Evolutionary conservation across 2,888 invertebrate genomes (phyloP).

Genomic region (Muschampia plurimacula): DNA sequence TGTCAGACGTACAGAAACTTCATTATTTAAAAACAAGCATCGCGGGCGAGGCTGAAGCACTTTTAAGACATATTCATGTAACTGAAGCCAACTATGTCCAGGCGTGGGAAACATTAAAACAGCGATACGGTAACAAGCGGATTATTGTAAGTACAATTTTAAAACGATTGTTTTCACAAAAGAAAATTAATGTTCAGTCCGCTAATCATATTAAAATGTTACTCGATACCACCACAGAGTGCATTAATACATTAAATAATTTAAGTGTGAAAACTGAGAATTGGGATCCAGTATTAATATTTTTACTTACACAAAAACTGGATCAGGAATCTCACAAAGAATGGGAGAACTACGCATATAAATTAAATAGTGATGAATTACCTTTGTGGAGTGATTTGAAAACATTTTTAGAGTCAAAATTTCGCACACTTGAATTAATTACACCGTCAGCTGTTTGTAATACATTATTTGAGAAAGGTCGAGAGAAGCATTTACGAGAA

Average conservation of each 20-base stretch:
- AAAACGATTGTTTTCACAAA: background rate
- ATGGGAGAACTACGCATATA: constrained; percentile 37
- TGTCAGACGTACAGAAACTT: constrained; percentile 32
- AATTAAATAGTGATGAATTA: constrained; percentile 31
- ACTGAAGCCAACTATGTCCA: constrained; percentile 29
- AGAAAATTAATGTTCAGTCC: constrained; percentile 9
- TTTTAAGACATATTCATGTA: constrained; percentile 31
- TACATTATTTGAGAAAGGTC: background rate
- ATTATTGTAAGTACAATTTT: constrained; percentile 18
- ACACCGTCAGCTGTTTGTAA: constrained; percentile 5
- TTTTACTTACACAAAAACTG: constrained; percentile 39
- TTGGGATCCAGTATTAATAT: constrained; percentile 42
- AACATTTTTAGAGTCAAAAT: constrained; percentile 38
- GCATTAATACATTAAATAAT: constrained; percentile 39
- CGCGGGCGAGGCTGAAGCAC: constrained; percentile 25
- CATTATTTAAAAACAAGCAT: constrained; percentile 36
- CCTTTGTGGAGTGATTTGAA: constrained; percentile 25
- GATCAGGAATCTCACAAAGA: constrained; percentile 41
- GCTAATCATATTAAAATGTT: constrained; percentile 35
- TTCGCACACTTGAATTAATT: constrained; percentile 40
- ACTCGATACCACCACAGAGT: constrained; percentile 41
- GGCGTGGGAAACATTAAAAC: background rate
- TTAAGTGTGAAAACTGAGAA: constrained; percentile 36
- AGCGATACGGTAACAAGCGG: constrained; percentile 23
- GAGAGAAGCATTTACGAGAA: background rate